A percentile compares a stretch with the other conserved stretches of the same genome.
These are phyloP conservation scores for Anarhynchus alexandrinus DNA, from an alignment of 2,113 vertebrate species.

Conservation along the genomic window DNA sequence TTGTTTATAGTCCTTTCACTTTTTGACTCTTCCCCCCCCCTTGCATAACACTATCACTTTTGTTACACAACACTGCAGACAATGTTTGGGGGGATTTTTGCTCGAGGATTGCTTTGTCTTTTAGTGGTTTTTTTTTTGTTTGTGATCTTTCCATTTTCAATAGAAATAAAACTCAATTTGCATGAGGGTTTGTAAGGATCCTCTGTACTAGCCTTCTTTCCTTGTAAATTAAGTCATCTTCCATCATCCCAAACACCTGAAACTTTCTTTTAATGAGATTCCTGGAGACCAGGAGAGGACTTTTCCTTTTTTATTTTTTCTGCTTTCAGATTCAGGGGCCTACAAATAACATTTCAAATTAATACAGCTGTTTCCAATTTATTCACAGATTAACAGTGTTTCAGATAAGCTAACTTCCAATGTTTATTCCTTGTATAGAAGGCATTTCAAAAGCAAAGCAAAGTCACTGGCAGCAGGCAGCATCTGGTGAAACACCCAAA, in stretches of 20 bases:
- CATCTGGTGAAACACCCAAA: not conserved
- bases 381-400: not conserved
- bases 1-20: not conserved
- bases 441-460: not conserved
- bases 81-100: not conserved
- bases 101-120: not conserved
- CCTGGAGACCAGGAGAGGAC: not conserved
- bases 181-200: not conserved
- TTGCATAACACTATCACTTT: conserved; percentile 11
- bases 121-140: not conserved
- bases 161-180: not conserved
- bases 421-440: not conserved
- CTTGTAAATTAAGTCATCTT: not conserved
- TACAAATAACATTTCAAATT: not conserved
- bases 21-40: not conserved
- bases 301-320: not conserved
- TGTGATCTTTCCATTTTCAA: not conserved
- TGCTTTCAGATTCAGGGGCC: not conserved
- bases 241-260: not conserved
- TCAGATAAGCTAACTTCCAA: not conserved
- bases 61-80: conserved; percentile 16
- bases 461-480: not conserved
- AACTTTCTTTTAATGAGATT: not conserved
- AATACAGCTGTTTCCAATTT: not conserved
- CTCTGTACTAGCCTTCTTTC: not conserved